phyloP scores from a whole-genome alignment of 2,888 invertebrate genomes.

The Xestoiulus laeticollis region DNA sequence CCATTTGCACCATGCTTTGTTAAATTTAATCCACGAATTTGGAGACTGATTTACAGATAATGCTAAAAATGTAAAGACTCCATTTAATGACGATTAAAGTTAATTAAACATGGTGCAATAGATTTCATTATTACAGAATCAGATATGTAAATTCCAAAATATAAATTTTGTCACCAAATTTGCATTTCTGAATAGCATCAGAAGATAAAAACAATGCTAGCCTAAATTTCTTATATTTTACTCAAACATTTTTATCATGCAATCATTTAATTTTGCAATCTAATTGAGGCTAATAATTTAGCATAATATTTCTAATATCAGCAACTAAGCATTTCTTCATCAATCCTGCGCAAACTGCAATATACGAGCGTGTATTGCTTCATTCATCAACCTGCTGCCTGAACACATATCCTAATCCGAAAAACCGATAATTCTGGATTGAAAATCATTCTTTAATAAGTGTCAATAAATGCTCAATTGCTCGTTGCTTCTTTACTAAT shows the following conservation, averaged over 20 bases:
- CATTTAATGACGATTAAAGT: background rate
- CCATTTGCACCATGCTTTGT: background rate
- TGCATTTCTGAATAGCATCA: background rate
- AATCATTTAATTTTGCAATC: too few relatives aligned
- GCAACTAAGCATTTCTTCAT: background rate
- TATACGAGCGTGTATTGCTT: background rate
- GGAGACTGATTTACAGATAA: background rate
- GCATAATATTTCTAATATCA: background rate
- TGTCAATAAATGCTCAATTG: background rate
- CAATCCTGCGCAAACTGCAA: background rate
- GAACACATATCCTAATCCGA: background rate
- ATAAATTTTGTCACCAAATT: background rate
- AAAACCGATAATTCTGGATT: background rate
- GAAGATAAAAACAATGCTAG: background rate
- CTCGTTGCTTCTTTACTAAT: constrained; percentile 25
- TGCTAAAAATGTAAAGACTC: background rate
- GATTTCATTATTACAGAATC: background rate
- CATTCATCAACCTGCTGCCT: background rate
- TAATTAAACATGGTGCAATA: background rate
- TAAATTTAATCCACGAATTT: background rate
- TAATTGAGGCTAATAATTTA: background rate
- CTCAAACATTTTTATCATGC: too few relatives aligned
- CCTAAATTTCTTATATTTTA: too few relatives aligned
- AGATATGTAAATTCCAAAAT: background rate
- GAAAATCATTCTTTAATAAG: background rate